These are phyloP conservation scores for Hydropsyche tenuis DNA, from an alignment of 1,140 invertebrate genomes.

Conservation along the genomic window DNA sequence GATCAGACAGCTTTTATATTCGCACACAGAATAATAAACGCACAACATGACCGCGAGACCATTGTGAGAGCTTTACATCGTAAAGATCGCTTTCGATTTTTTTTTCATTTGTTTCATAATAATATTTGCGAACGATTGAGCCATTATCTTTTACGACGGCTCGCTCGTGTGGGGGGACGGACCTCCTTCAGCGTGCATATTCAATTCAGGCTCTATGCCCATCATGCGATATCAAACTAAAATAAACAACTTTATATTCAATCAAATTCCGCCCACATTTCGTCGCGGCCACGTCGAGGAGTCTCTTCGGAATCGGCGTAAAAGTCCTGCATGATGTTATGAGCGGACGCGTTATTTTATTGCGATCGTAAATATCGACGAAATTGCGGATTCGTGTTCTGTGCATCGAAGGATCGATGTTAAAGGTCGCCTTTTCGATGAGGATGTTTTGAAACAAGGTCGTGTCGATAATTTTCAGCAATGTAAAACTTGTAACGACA, in stretches of 20 bases:
- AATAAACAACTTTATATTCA: constrained; percentile 20
- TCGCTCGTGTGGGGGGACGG: not conserved
- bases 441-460: too few relatives aligned
- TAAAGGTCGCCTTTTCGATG: too few relatives aligned
- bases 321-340: constrained; percentile 1
- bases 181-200: constrained; percentile 14
- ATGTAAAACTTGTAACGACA: too few relatives aligned
- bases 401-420: too few relatives aligned
- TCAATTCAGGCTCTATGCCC: constrained; percentile 10
- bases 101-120: not conserved
- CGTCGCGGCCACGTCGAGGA: not conserved
- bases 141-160: constrained; percentile 25
- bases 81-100: constrained; percentile 6
- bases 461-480: too few relatives aligned
- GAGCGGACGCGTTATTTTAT: constrained; percentile 15
- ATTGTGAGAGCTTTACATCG: constrained; percentile 7
- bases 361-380: constrained; percentile 27
- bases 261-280: constrained; percentile 12
- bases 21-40: too few relatives aligned
- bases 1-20: too few relatives aligned
- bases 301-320: not conserved
- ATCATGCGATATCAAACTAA: constrained; percentile 8
- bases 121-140: constrained; percentile 23
- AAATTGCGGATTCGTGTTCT: too few relatives aligned
- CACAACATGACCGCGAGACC: not conserved